Evolutionary conservation across 1,140 invertebrate species (phyloP).

Genomic region (Streblospio benedicti): DNA sequence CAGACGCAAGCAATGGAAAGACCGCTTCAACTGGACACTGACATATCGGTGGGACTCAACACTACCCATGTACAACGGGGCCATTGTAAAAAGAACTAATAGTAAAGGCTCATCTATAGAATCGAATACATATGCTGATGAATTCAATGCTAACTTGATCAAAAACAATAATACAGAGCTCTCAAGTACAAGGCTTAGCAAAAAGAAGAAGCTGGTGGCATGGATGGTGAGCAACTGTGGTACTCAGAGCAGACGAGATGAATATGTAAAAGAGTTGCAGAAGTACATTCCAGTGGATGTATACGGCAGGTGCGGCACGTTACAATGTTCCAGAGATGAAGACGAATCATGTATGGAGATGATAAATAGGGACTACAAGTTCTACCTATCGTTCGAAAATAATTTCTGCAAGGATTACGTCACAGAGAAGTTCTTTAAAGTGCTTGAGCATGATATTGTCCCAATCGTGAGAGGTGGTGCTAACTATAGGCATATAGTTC

Average conservation of each 20-base stretch:
- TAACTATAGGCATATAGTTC: conserved; percentile 32
- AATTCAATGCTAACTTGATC: too few relatives aligned
- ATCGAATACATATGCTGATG: too few relatives aligned
- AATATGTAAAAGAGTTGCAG: conserved; percentile 52
- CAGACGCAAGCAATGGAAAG: too few relatives aligned
- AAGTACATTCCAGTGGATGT: conserved; percentile 56
- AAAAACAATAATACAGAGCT: too few relatives aligned
- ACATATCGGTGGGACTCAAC: too few relatives aligned
- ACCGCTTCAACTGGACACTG: too few relatives aligned
- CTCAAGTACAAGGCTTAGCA: too few relatives aligned
- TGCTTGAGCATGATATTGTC: conserved; percentile 24
- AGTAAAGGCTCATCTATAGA: too few relatives aligned
- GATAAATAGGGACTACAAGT: too few relatives aligned
- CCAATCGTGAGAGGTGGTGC: conserved; percentile 48
- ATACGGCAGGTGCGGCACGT: conserved; percentile 56
- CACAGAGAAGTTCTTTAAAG: conserved; percentile 52
- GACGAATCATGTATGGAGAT: too few relatives aligned
- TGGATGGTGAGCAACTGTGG: conserved; percentile 53
- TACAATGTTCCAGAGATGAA: conserved; percentile 56
- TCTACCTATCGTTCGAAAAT: conserved; percentile 81
- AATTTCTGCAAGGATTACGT: conserved; percentile 49
- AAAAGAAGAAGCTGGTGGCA: conserved; percentile 44
- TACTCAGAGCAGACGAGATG: conserved; percentile 49
- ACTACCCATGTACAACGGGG: too few relatives aligned
- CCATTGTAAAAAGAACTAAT: too few relatives aligned